These are phyloP conservation scores for Podocnemis expansa DNA, from an alignment of 2,113 vertebrate genomes.

Conservation along the genomic window DNA sequence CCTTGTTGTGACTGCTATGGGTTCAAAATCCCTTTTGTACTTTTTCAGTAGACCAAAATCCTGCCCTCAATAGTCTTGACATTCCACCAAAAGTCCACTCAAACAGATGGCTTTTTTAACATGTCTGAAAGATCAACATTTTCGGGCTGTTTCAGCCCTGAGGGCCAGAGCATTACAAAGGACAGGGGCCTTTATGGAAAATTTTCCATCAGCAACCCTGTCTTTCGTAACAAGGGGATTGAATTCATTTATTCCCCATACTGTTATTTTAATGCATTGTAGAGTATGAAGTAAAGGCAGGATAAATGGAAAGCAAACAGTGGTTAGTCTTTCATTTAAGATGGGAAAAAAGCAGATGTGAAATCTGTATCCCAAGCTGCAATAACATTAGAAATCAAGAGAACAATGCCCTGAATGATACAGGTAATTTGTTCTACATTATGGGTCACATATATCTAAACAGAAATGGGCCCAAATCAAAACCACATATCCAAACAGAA, in stretches of 20 bases:
- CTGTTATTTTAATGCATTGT: neutral
- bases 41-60: neutral
- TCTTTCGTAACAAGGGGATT: neutral
- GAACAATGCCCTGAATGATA: neutral
- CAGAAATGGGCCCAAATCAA: neutral
- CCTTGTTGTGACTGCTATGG: neutral
- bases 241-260: neutral
- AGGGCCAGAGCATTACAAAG: neutral
- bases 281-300: neutral
- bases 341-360: neutral
- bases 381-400: neutral
- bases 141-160: neutral
- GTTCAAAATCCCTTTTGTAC: neutral
- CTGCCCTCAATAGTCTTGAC: neutral
- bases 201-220: neutral
- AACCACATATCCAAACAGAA: neutral
- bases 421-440: neutral
- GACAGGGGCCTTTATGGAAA: neutral
- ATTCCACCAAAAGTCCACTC: neutral
- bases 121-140: neutral
- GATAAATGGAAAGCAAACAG: neutral
- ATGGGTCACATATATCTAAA: neutral
- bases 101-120: neutral
- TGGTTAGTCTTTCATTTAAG: neutral
- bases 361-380: neutral